phyloP scores from a whole-genome alignment of 1,140 invertebrate species.

The Conus betulinus region DNA sequence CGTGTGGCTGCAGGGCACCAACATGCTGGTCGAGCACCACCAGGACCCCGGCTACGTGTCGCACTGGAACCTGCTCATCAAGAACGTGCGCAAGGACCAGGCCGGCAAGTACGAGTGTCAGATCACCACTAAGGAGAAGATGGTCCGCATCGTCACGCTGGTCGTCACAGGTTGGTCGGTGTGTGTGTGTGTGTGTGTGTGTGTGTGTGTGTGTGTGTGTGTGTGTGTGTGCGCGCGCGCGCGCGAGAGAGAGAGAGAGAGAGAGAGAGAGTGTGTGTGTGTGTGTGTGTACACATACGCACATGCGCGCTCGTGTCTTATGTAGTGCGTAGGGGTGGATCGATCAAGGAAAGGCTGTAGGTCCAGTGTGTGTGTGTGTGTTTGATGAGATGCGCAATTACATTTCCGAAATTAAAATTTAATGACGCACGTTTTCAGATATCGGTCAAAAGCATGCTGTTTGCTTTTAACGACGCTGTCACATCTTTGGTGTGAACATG shows the following conservation, averaged over 20 bases:
- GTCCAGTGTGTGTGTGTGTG: too few species aligned
- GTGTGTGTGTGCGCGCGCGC: not conserved
- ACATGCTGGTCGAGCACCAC: slow-evolving; percentile 42
- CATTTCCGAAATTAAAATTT: too few species aligned
- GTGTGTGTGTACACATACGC: too few species aligned
- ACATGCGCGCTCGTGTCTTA: too few species aligned
- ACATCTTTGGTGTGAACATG: not conserved
- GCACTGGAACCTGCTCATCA: slow-evolving; percentile 52
- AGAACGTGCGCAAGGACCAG: slow-evolving; percentile 43
- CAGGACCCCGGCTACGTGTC: slow-evolving; percentile 75
- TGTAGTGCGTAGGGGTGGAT: too few species aligned
- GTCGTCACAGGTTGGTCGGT: slow-evolving; percentile 32
- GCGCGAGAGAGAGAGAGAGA: too few species aligned
- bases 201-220: slow-evolving; percentile 2
- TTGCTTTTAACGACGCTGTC: too few species aligned
- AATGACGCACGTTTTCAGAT: too few species aligned
- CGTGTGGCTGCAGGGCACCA: slow-evolving; percentile 45
- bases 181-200: slow-evolving; percentile 2
- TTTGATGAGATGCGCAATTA: too few species aligned
- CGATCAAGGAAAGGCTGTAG: too few species aligned
- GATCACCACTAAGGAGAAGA: slow-evolving; percentile 47
- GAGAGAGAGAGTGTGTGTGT: not conserved
- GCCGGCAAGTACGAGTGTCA: slow-evolving; percentile 53
- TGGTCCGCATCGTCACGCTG: slow-evolving; percentile 34
- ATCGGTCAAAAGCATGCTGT: too few species aligned